Evolutionary conservation across 1,140 invertebrate species (phyloP).

Genomic region (Lasioglossum baleicum): DNA sequence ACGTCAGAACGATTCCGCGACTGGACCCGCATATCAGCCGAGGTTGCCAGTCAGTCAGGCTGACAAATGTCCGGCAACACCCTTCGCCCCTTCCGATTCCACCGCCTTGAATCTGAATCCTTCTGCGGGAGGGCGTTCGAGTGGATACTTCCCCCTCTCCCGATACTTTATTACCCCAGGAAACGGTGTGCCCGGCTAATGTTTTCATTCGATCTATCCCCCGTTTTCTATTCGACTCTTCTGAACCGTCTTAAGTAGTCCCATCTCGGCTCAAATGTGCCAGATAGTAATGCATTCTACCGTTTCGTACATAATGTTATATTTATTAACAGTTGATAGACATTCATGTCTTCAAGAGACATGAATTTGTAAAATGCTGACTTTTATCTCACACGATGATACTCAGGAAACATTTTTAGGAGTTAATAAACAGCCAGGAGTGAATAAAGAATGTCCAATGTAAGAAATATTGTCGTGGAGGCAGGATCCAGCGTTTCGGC

Average conservation of each 20-base stretch:
- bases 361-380: too few relatives aligned
- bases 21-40: conserved; percentile 50
- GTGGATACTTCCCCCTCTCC: not conserved
- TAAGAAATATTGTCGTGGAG: not conserved
- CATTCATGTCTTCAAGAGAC: too few relatives aligned
- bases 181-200: conserved; percentile 6
- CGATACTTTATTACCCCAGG: conserved; percentile 18
- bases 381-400: too few relatives aligned
- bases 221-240: not conserved
- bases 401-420: too few relatives aligned
- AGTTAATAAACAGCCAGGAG: too few relatives aligned
- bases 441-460: too few relatives aligned
- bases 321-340: too few relatives aligned
- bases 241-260: not conserved
- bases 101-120: conserved; percentile 47
- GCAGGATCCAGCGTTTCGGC: not conserved
- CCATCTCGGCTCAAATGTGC: not conserved
- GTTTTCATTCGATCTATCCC: conserved; percentile 7
- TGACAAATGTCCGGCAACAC: conserved; percentile 63
- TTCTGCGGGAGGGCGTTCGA: not conserved
- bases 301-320: too few relatives aligned
- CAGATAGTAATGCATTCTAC: not conserved
- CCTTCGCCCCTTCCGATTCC: conserved; percentile 35
- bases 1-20: conserved; percentile 58
- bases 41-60: conserved; percentile 40